These are phyloP conservation scores for Leptinotarsa rubiginosa DNA, from an alignment of 2,888 invertebrate species.

Conservation along the genomic window DNA sequence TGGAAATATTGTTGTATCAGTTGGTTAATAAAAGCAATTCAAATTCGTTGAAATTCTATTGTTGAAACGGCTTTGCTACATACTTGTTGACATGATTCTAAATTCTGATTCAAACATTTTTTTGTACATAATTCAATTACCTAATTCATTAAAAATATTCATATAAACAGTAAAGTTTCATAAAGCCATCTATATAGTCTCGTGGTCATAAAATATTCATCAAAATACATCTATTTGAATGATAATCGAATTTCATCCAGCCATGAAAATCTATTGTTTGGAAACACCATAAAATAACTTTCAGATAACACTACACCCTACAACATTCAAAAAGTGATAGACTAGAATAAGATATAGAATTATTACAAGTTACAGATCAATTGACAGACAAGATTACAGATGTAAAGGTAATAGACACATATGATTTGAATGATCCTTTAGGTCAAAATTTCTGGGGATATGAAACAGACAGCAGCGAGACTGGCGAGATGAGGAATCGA, in stretches of 20 bases:
- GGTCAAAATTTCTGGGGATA: slow-evolving; percentile 10
- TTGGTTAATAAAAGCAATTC: too few relatives aligned
- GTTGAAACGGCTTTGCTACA: background rate
- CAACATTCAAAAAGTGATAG: slow-evolving; percentile 56
- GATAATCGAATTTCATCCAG: slow-evolving; percentile 20
- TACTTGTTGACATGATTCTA: background rate
- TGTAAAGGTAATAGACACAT: slow-evolving; percentile 35
- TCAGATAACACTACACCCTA: slow-evolving; percentile 47
- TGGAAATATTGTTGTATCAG: too few relatives aligned
- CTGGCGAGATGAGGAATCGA: background rate
- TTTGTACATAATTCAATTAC: too few relatives aligned
- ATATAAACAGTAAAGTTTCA: too few relatives aligned
- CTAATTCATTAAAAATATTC: too few relatives aligned
- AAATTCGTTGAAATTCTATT: too few relatives aligned
- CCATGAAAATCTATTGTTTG: slow-evolving; percentile 23
- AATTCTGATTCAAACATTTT: background rate
- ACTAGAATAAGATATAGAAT: slow-evolving; percentile 52
- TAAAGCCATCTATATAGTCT: background rate
- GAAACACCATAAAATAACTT: slow-evolving; percentile 36
- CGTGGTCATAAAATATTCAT: slow-evolving; percentile 22
- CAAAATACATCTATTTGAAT: slow-evolving; percentile 23
- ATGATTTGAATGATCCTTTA: slow-evolving; percentile 20
- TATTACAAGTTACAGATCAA: slow-evolving; percentile 50
- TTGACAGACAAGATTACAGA: slow-evolving; percentile 50
- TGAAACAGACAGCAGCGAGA: background rate